Evolutionary conservation across 2,888 invertebrate genomes (phyloP).

Genomic region (Hirtodrosophila cameraria): DNA sequence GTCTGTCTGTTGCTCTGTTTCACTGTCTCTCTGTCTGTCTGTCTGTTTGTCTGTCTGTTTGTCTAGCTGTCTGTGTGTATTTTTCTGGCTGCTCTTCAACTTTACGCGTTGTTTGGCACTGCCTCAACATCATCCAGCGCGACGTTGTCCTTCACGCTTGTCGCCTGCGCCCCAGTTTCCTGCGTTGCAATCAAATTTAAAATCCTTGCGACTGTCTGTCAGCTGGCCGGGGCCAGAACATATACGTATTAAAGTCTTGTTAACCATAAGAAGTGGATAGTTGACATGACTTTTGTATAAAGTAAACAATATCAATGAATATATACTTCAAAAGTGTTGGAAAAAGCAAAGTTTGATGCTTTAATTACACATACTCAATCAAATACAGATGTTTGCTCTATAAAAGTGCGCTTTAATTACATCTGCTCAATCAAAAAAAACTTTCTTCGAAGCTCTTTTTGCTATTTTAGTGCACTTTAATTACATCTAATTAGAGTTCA

Average conservation of each 20-base stretch:
- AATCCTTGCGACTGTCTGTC: conserved; percentile 20
- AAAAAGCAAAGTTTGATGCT: too few species aligned
- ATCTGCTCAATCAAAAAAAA: too few species aligned
- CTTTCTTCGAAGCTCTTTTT: too few species aligned
- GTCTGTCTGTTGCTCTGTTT: neutral
- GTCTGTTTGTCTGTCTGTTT: neutral
- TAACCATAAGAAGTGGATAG: conserved; percentile 11
- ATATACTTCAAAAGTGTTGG: too few species aligned
- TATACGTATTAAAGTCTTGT: conserved; percentile 4
- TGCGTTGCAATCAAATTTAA: conserved; percentile 29
- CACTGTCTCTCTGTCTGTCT: neutral
- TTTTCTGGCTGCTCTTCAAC: conserved; percentile 47
- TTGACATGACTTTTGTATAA: conserved; percentile 5
- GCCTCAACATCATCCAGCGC: conserved; percentile 27
- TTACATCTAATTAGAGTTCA: conserved; percentile 15
- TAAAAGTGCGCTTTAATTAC: too few species aligned
- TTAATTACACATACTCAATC: too few species aligned
- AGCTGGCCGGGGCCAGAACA: neutral
- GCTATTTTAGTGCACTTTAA: neutral
- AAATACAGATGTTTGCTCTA: too few species aligned
- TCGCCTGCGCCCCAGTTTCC: conserved; percentile 4
- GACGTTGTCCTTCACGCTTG: conserved; percentile 48
- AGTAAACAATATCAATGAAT: conserved; percentile 1
- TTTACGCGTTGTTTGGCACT: conserved; percentile 59
- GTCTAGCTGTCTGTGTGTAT: conserved; percentile 7